Evolutionary conservation across 64 coral and sea anemone species (phyloP).

Genomic region (Pocillopora verrucosa): DNA sequence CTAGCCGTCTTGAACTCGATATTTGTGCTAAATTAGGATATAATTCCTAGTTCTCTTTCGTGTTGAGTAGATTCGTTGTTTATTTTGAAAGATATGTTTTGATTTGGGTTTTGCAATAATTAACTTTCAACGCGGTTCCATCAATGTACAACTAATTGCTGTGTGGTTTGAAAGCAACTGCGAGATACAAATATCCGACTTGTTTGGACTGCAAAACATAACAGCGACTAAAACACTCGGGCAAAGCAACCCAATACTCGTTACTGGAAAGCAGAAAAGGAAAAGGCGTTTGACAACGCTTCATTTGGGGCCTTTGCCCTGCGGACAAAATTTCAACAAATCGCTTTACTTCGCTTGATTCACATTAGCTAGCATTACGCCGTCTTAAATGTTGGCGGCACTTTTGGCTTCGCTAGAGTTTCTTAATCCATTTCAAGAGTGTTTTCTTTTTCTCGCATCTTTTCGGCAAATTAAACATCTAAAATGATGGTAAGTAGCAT

Average conservation of each 20-base stretch:
- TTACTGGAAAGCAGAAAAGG: constrained; percentile 18
- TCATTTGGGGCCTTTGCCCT: background rate
- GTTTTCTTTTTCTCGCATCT: background rate
- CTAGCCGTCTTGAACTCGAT: background rate
- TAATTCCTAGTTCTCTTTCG: background rate
- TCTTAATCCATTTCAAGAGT: background rate
- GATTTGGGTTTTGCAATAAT: constrained; percentile 24
- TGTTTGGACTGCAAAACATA: constrained; percentile 8
- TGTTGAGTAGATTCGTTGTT: background rate
- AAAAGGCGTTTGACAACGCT: background rate
- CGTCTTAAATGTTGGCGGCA: background rate
- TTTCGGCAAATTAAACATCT: background rate
- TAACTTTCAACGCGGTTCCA: constrained; percentile 5
- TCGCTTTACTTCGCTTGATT: background rate
- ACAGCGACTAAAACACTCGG: background rate
- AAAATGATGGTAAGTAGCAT: background rate
- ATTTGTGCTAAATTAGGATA: background rate
- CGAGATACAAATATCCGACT: background rate
- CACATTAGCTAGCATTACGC: background rate
- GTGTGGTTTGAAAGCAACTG: background rate
- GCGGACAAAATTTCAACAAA: constrained; percentile 25
- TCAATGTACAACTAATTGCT: constrained; percentile 2
- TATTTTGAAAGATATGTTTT: constrained; percentile 34
- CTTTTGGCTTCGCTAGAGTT: background rate
- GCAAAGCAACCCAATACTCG: background rate